Base-by-base conservation (phyloP, 2,113 vertebrate genomes). In the Acrocephalus arundinaceus region DNA sequence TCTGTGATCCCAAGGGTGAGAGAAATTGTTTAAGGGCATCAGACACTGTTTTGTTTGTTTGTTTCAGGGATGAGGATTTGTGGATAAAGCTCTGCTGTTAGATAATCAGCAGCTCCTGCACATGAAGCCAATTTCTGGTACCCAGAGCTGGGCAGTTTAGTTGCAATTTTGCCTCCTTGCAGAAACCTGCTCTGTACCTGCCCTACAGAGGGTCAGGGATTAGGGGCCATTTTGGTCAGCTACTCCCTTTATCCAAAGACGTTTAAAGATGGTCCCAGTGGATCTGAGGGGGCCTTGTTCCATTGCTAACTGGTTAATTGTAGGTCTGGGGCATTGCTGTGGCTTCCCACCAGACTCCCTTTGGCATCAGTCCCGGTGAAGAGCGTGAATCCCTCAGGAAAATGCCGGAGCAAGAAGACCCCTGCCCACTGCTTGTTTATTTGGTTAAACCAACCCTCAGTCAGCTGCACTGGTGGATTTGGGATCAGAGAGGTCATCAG, bases 261-360 rank as follows among this genome's bases (percentile, higher is more conserved):
- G 52, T 27, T 55, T 51, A 55, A 85, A 81, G 46, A 23, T 15
- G 13, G 12, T 87, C 15, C 18, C 46, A 45, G 39, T 14, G 46
- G 63, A 13, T 62, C 28, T 65, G 24, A 76, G 59, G 9, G 9
- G 31, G 5, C 9, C 30, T 55, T 41, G 10, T 37, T 9, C 39
- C 16, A 11, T 35, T 43, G 19, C 8, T 51, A 20, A 30, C 27
- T 20, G 33, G 22, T 18, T 76, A 30, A 39, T 3, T 25, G 4
- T 11, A 22, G 51, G n/a, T 18, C 13, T 55, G 18, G 9, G 10
- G 10, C 61, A 78, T 20, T 43, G 15, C 28, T 62, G 0, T 46
- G 35, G 5, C 66, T 67, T 78, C 61, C 70, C 39, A 59, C 0
- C 0, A 61, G 43, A 28, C 3, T 15, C 9, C 18, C 1, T 0